A percentile compares a stretch with the other conserved stretches of the same genome.
Conservation (phyloP, 2,113 vertebrate species). For the Cariama cristata region DNA sequence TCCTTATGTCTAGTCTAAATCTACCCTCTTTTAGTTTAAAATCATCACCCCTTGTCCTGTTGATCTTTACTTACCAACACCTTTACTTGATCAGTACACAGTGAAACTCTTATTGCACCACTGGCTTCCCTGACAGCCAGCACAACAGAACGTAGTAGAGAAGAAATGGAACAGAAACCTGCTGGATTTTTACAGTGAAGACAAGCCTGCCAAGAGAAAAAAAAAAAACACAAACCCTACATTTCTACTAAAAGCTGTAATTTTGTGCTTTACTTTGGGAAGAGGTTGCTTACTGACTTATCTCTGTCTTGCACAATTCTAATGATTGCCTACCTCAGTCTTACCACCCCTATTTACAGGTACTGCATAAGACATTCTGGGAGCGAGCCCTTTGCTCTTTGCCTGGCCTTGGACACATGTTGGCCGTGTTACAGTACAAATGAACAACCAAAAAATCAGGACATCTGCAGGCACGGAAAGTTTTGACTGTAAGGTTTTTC, state of each 20-base stretch:
- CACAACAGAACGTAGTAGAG: not conserved
- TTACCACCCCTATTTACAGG: not conserved
- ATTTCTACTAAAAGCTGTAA: not conserved
- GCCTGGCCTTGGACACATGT: not conserved
- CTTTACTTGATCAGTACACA: not conserved
- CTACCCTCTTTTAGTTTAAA: too few relatives aligned
- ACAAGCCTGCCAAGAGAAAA: not conserved
- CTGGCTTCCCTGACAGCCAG: not conserved
- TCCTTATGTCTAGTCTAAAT: too few relatives aligned
- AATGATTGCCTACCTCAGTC: not conserved
- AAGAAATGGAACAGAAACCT: not conserved
- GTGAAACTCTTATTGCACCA: not conserved
- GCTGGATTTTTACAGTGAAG: not conserved
- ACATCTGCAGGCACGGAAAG: not conserved
- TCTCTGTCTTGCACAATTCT: not conserved
- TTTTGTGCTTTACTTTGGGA: not conserved
- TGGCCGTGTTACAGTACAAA: not conserved
- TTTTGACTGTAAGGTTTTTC: not conserved
- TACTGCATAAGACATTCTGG: fast-evolving
- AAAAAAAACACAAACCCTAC: not conserved
- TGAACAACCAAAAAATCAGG: not conserved
- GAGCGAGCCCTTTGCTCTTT: not conserved
- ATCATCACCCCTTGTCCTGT: too few relatives aligned
- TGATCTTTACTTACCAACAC: not conserved
- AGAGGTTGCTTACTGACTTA: not conserved